A percentile compares a stretch with the other conserved stretches of the same genome.
Evolutionary conservation across 2,113 vertebrate species (phyloP).

Genomic region (Pedionomus torquatus): DNA sequence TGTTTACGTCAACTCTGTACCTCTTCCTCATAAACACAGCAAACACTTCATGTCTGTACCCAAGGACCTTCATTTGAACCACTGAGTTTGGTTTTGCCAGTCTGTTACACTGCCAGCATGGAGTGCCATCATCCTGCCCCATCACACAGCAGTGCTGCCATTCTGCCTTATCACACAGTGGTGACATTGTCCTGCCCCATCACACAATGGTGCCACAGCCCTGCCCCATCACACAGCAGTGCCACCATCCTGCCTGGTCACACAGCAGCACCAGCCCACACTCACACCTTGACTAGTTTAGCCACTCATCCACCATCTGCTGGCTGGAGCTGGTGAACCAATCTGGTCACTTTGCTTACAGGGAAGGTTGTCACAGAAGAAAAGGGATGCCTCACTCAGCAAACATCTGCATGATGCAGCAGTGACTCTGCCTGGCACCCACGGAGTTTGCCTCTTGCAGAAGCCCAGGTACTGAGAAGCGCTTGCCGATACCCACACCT

Average conservation of each 20-base stretch:
- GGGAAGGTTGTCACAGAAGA: background rate
- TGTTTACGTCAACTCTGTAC: background rate
- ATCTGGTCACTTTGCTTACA: background rate
- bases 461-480: background rate
- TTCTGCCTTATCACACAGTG: background rate
- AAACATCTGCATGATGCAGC: background rate
- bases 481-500: fast-evolving
- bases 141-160: background rate
- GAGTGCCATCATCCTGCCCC: background rate
- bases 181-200: background rate
- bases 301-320: background rate
- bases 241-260: background rate
- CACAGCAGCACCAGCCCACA: background rate
- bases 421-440: background rate
- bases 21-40: background rate
- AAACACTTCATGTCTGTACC: background rate
- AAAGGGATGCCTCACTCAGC: background rate
- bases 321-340: background rate
- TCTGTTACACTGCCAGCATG: background rate
- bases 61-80: background rate
- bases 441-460: background rate
- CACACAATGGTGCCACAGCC: background rate
- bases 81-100: background rate
- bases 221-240: background rate
- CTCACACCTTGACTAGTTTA: background rate